Conservation (phyloP, 2,888 invertebrate genomes). For the Mythimna ferrago region DNA sequence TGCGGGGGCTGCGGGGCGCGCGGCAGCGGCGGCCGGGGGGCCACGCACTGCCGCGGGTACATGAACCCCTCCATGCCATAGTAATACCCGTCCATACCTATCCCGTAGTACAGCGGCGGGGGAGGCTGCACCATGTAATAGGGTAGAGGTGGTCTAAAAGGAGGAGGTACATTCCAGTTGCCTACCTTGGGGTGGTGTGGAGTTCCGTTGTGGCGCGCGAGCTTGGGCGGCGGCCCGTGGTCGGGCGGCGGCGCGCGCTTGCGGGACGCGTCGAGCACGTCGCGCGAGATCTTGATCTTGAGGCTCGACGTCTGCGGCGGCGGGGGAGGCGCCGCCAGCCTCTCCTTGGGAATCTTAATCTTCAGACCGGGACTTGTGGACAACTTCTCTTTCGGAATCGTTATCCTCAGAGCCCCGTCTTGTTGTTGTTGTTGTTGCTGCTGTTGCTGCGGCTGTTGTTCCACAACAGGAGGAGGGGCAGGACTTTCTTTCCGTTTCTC, state of each 20-base stretch:
- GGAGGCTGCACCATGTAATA: conserved; percentile 86
- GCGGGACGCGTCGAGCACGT: conserved; percentile 89
- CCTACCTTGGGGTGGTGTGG: conserved; percentile 85
- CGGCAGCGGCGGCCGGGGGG: conserved; percentile 73
- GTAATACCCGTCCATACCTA: conserved; percentile 85
- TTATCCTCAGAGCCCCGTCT: conserved; percentile 83
- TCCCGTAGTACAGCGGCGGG: conserved; percentile 78
- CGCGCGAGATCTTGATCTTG: conserved; percentile 96
- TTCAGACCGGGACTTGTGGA: conserved; percentile 91
- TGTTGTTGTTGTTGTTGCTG: conserved; percentile 50
- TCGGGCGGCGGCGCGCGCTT: conserved; percentile 71
- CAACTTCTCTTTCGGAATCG: conserved; percentile 85
- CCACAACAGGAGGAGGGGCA: conserved; percentile 61
- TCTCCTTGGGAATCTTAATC: conserved; percentile 95
- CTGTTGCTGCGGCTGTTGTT: conserved; percentile 39
- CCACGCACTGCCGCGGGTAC: conserved; percentile 70
- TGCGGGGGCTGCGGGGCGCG: conserved; percentile 88
- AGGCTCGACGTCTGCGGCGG: conserved; percentile 87
- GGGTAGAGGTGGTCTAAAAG: conserved; percentile 78
- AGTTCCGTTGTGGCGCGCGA: conserved; percentile 83
- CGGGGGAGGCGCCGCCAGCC: conserved; percentile 90
- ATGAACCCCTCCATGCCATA: conserved; percentile 74
- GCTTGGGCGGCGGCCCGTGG: conserved; percentile 77
- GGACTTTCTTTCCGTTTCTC: conserved; percentile 81
- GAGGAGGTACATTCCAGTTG: conserved; percentile 81